Conservation (phyloP, 2,113 vertebrate genomes). For the Neopipo cinnamomea region DNA sequence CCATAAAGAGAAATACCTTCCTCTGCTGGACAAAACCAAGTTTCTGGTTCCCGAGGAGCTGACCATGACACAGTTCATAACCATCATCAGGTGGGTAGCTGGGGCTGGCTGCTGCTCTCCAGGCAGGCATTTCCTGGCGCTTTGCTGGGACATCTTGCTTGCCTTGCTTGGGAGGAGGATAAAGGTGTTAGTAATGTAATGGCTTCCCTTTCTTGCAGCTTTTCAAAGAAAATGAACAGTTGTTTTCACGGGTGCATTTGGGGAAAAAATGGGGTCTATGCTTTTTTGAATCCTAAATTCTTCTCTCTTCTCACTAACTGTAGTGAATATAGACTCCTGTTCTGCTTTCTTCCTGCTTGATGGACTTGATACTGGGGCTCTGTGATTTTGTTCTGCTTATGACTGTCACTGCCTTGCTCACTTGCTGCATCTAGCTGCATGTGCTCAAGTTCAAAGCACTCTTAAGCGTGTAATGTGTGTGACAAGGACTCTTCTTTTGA, state of each 20-base stretch:
- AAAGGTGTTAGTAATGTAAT: background rate
- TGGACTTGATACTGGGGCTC: background rate
- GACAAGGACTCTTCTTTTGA: background rate
- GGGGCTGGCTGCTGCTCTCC: background rate
- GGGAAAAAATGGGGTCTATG: fast-evolving
- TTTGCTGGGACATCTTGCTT: background rate
- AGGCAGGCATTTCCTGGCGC: fast-evolving
- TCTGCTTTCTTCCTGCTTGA: background rate
- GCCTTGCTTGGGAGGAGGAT: background rate
- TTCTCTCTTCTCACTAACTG: background rate
- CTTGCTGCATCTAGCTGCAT: background rate
- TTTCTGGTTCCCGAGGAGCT: slow-evolving; percentile 90
- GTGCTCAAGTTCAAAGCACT: background rate
- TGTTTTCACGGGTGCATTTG: background rate
- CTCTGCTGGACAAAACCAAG: slow-evolving; percentile 87
- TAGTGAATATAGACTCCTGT: background rate
- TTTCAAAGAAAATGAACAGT: background rate
- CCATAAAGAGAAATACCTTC: slow-evolving; percentile 80
- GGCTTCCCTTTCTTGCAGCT: background rate
- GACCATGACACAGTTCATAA: slow-evolving; percentile 87
- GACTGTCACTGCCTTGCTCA: background rate
- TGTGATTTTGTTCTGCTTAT: background rate
- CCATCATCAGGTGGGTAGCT: slow-evolving; percentile 80
- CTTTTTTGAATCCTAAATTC: background rate
- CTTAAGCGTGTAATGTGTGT: background rate